Evolutionary conservation across 2,797 vertebrate species (phyloP), one percentile per base, ranked within the genome.

Genomic region (Chromis chromis): DNA sequence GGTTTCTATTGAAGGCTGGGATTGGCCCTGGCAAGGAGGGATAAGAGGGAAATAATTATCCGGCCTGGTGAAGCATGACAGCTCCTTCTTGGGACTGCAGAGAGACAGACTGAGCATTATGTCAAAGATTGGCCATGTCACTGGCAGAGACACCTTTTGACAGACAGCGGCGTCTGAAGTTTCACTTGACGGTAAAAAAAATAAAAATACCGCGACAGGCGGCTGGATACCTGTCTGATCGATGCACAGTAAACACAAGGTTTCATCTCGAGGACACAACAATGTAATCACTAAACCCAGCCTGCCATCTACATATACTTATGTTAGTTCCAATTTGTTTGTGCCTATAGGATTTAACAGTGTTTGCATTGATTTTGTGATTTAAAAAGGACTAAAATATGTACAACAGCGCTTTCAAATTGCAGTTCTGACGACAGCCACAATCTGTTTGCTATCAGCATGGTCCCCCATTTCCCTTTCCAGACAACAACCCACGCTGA

Each of bases 1-100:
- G 88, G 88, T 81, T 93, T 78, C 93, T 89, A 94, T 93, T 94
- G 93, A 94, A 93, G 92, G 89, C 87, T 80, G 79, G 89, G 93
- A 94, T 91, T 93, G 93, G 88, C 86, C 86, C 93, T 94, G 94
- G 93, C 89, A 88, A 94, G 82, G 88, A 89, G 83, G 94, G 94
- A 95, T 96, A 95, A 95, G 93, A 93, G 90, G 89, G 92, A 95
- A 95, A 95, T 96, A 95, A 96, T 96, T 95, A 95, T 94, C 94
- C 77, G 87, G 93, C 89, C 90, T 94, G 92, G 88, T 95, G 95
- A 94, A 95, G 94, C 95, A 94, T 94, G 95, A 94, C 94, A 92
- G 93, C 86, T 88, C 78, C 89, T 93, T 93, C 91, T 89, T 85
- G 85, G 83, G 88, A 88, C 89, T 88, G 90, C 67, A 75, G 81